A percentile compares a stretch with the other conserved stretches of the same genome.
Conservation (phyloP, 2,888 invertebrate genomes). For the Brachyptera putata region DNA sequence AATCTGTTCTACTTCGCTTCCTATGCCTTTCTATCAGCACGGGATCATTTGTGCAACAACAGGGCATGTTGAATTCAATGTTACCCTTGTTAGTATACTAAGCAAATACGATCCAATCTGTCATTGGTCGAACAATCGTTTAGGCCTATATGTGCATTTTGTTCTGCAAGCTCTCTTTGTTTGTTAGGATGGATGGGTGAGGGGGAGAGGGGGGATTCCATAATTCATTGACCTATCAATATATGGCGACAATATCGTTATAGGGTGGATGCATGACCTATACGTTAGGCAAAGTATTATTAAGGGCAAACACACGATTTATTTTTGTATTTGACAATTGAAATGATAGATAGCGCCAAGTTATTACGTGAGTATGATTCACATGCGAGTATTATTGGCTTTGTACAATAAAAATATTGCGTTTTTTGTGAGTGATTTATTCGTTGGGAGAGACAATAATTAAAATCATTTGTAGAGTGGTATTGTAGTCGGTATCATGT, state of each 20-base stretch:
- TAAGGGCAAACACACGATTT: not conserved
- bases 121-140: constrained; percentile 1
- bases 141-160: too few species aligned
- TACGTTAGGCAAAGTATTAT: not conserved
- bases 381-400: constrained; percentile 2
- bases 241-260: not conserved
- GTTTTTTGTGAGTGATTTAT: not conserved
- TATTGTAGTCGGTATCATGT: too few species aligned
- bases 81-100: constrained; percentile 1
- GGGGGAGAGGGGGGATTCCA: not conserved
- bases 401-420: not conserved
- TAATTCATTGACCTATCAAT: constrained; percentile 3
- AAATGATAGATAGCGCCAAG: not conserved
- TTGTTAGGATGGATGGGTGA: too few species aligned
- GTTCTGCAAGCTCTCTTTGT: too few species aligned
- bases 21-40: too few species aligned
- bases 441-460: not conserved
- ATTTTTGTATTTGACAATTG: not conserved
- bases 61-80: not conserved
- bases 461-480: not conserved
- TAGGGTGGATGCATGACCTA: not conserved
- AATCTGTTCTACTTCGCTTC: not conserved
- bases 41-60: not conserved
- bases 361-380: constrained; percentile 5
- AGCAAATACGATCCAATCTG: not conserved